Percentiles rank a stretch among this genome's conserved stretches.
phyloP scores from a whole-genome alignment of 2,797 vertebrate genomes.

The Gallinago solitaria region DNA sequence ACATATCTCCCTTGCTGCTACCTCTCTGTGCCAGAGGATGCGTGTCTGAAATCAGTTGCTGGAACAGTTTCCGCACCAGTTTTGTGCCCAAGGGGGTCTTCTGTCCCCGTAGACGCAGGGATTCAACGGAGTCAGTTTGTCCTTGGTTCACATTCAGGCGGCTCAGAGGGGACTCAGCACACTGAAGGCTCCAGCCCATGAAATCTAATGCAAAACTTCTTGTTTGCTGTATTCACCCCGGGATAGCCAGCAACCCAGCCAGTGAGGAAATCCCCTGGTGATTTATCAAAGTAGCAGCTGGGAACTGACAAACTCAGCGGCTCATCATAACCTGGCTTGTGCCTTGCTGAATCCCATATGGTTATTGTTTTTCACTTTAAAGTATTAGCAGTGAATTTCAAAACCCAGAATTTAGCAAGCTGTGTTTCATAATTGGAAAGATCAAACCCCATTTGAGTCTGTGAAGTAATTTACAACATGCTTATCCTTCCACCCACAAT shows the following conservation, averaged over 20 bases:
- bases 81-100: not conserved
- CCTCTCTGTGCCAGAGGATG: not conserved
- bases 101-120: not conserved
- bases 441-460: not conserved
- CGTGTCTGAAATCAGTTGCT: not conserved
- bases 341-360: conserved; percentile 12
- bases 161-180: not conserved
- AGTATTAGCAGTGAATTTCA: conserved; percentile 10
- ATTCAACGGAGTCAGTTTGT: not conserved
- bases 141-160: not conserved
- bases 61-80: not conserved
- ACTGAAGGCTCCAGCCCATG: not conserved
- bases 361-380: conserved; percentile 43
- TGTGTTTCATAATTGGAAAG: conserved; percentile 1
- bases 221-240: not conserved
- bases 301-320: not conserved
- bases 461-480: not conserved
- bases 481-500: not conserved
- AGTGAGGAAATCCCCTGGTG: conserved; percentile 9
- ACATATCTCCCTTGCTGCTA: not conserved
- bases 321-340: conserved; percentile 18
- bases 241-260: not conserved
- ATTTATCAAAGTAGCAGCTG: conserved; percentile 33
- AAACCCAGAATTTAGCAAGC: conserved; percentile 17
- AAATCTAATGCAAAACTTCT: not conserved